phyloP scores from a whole-genome alignment of 2,888 invertebrate species.

The Caenorhabditis sulstoni region DNA sequence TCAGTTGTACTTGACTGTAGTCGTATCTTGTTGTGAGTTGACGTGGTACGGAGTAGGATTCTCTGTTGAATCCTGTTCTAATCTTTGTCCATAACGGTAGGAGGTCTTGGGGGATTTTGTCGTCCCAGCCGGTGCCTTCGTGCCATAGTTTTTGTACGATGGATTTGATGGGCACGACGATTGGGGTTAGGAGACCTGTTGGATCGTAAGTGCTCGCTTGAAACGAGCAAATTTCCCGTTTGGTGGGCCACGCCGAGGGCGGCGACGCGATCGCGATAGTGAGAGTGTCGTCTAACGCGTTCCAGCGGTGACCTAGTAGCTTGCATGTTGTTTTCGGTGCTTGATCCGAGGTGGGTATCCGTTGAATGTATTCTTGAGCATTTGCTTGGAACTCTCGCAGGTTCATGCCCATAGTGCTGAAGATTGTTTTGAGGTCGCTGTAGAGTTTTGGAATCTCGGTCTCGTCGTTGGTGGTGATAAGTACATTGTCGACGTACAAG shows the following conservation, averaged over 20 bases:
- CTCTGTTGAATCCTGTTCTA: not conserved
- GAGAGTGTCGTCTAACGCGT: slow-evolving; percentile 15
- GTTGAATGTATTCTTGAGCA: not conserved
- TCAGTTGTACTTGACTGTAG: not conserved
- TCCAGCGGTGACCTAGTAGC: slow-evolving; percentile 52
- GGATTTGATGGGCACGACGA: slow-evolving; percentile 18
- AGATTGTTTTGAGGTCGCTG: slow-evolving; percentile 25
- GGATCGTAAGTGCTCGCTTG: slow-evolving; percentile 42
- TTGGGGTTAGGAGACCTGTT: slow-evolving; percentile 23
- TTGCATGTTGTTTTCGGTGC: slow-evolving; percentile 1
- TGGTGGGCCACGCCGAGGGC: not conserved
- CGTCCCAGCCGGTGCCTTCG: slow-evolving; percentile 17
- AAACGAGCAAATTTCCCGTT: slow-evolving; percentile 16
- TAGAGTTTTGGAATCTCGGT: slow-evolving; percentile 9
- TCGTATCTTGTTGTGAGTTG: slow-evolving; percentile 6
- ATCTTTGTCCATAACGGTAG: slow-evolving; percentile 21
- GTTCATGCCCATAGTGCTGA: slow-evolving; percentile 21
- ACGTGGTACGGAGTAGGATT: not conserved
- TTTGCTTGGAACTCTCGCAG: slow-evolving; percentile 9
- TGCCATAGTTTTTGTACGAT: slow-evolving; percentile 34
- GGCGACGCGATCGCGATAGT: slow-evolving; percentile 1
- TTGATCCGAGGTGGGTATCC: not conserved
- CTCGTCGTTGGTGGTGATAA: slow-evolving; percentile 9
- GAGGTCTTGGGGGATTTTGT: not conserved
- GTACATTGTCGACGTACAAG: slow-evolving; percentile 54